These are phyloP conservation scores for Anisognathus igniventris DNA, from an alignment of 2,797 vertebrate species.

Conservation along the genomic window DNA sequence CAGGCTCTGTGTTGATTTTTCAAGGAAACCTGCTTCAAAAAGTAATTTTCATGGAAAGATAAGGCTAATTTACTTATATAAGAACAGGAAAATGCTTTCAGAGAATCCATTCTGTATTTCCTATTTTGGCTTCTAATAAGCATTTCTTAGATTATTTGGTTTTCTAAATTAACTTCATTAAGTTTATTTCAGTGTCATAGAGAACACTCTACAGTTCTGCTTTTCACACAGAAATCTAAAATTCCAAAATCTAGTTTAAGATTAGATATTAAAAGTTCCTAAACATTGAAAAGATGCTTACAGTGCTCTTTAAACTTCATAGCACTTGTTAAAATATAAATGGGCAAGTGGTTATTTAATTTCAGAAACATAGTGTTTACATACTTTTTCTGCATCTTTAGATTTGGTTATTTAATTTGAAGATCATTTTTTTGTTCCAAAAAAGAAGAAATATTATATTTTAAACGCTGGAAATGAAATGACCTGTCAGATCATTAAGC, in stretches of 20 bases:
- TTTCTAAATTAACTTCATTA: neutral
- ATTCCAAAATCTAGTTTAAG: neutral
- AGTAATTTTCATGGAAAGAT: neutral
- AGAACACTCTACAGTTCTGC: neutral
- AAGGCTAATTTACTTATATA: neutral
- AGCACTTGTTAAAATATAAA: neutral
- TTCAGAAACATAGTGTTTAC: neutral
- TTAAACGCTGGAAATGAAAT: neutral
- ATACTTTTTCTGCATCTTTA: neutral
- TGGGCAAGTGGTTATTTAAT: neutral
- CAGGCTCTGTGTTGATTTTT: neutral
- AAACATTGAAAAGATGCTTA: neutral
- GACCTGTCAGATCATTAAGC: neutral
- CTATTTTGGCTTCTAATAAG: neutral
- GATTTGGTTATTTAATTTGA: neutral
- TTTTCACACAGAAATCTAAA: too few relatives aligned
- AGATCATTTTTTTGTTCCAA: neutral
- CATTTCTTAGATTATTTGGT: neutral
- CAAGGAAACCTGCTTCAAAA: neutral
- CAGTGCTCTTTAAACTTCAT: neutral
- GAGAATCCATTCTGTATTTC: neutral
- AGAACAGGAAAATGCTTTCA: neutral
- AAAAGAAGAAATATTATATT: neutral
- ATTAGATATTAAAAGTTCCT: neutral
- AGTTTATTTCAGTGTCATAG: neutral